Percentiles rank a stretch among this genome's conserved stretches.
These are phyloP conservation scores for Cyclophora punctaria DNA, from an alignment of 2,888 invertebrate genomes.

Conservation along the genomic window DNA sequence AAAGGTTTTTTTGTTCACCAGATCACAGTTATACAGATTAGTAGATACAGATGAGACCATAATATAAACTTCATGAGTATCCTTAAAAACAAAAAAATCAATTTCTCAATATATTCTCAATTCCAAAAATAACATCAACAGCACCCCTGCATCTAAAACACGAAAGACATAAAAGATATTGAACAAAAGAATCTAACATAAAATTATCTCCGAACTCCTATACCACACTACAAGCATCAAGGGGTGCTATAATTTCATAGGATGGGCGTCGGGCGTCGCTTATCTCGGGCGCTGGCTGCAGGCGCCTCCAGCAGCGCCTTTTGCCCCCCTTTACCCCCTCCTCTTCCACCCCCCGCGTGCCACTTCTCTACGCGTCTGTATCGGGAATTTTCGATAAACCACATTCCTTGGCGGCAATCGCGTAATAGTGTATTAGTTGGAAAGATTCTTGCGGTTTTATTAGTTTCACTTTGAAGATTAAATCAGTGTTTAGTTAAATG, in stretches of 20 bases:
- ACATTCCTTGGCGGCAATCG: conserved; percentile 23
- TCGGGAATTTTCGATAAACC: conserved; percentile 45
- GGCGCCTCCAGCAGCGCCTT: conserved; percentile 65
- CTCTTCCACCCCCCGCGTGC: conserved; percentile 23
- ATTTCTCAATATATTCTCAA: too few relatives aligned
- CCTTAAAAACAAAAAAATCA: too few relatives aligned
- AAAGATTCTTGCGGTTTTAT: neutral
- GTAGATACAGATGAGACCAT: too few relatives aligned
- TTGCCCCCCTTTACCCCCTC: conserved; percentile 20
- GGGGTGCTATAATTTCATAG: conserved; percentile 69
- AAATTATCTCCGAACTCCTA: conserved; percentile 4
- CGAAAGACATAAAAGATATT: neutral
- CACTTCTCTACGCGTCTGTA: conserved; percentile 38
- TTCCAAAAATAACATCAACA: too few relatives aligned
- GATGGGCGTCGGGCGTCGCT: conserved; percentile 69
- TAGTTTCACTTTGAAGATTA: neutral
- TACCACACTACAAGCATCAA: conserved; percentile 27
- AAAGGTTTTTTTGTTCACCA: too few relatives aligned
- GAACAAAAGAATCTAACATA: neutral
- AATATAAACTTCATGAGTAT: too few relatives aligned
- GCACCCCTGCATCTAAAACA: too few relatives aligned
- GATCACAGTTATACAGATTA: too few relatives aligned
- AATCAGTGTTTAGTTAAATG: too few relatives aligned
- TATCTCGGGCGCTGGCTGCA: conserved; percentile 67
- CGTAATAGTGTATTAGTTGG: conserved; percentile 13